phyloP scores from a whole-genome alignment of 2,113 vertebrate species.

The Pseudonaja textilis region DNA sequence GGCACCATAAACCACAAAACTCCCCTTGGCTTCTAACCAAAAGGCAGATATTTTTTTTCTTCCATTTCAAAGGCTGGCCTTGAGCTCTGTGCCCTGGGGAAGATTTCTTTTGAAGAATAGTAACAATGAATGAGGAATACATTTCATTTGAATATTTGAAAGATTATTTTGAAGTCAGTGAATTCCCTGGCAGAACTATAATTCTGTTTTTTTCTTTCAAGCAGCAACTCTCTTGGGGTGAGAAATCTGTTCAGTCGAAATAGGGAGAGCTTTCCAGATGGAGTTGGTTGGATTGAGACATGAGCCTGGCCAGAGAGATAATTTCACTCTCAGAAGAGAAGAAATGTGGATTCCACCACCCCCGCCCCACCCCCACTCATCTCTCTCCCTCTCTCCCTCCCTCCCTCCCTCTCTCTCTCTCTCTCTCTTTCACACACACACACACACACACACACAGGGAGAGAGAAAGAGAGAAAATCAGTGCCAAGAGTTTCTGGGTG shows the following conservation, averaged over 20 bases:
- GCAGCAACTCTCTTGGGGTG: slow-evolving; percentile 64
- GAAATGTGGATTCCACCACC: not conserved
- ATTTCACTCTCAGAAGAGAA: slow-evolving; percentile 48
- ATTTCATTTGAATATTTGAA: slow-evolving; percentile 53
- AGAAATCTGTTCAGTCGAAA: slow-evolving; percentile 64
- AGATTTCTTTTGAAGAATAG: not conserved
- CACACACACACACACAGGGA: too few species aligned
- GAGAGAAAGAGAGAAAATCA: not conserved
- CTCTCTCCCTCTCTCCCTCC: not conserved
- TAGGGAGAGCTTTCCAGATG: slow-evolving; percentile 62
- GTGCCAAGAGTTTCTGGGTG: slow-evolving; percentile 43
- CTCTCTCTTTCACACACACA: too few species aligned
- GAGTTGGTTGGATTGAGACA: slow-evolving; percentile 35
- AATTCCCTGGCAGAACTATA: slow-evolving; percentile 58
- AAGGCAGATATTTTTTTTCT: not conserved
- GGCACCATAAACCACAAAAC: not conserved
- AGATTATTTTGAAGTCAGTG: slow-evolving; percentile 52
- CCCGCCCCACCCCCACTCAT: too few species aligned
- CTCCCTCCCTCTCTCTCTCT: not conserved
- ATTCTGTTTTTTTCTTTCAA: slow-evolving; percentile 59
- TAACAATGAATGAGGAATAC: slow-evolving; percentile 52
- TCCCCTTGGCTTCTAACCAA: not conserved
- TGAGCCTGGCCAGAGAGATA: slow-evolving; percentile 42
- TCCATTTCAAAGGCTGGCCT: slow-evolving; percentile 35
- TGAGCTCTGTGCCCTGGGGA: not conserved